These are phyloP conservation scores for Catocala fraxini DNA, from an alignment of 2,888 invertebrate genomes.

Conservation along the genomic window DNA sequence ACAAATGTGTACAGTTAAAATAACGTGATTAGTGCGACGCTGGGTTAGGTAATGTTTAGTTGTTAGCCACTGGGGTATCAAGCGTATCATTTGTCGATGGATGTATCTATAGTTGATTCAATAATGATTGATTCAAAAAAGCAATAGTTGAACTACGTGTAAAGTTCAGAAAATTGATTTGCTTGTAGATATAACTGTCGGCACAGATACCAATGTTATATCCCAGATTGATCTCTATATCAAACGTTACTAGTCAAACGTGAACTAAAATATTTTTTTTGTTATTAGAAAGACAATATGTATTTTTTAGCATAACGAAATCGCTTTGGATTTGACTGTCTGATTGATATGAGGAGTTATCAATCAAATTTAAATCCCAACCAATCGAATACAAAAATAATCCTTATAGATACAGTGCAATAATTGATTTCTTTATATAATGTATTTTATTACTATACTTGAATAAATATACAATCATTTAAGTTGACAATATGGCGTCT, in stretches of 20 bases:
- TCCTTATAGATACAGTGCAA: constrained; percentile 30
- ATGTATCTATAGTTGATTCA: constrained; percentile 20
- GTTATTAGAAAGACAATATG: constrained; percentile 60
- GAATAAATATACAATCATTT: constrained; percentile 1
- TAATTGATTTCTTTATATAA: constrained; percentile 22
- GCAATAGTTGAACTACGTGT: too few species aligned
- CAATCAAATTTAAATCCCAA: constrained; percentile 30
- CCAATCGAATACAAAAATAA: constrained; percentile 20
- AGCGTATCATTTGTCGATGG: constrained; percentile 32
- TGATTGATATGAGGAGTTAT: constrained; percentile 38
- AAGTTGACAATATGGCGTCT: constrained; percentile 23
- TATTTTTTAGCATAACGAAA: constrained; percentile 53
- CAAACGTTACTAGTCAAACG: constrained; percentile 83
- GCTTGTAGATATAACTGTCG: constrained; percentile 30
- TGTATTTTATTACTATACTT: neutral
- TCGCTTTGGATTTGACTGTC: constrained; percentile 52
- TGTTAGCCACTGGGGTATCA: constrained; percentile 42
- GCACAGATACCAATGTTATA: constrained; percentile 33
- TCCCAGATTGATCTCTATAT: constrained; percentile 75
- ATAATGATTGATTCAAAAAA: constrained; percentile 27
- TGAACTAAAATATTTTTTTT: constrained; percentile 68
- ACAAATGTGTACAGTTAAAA: constrained; percentile 49
- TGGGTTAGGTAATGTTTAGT: constrained; percentile 50
- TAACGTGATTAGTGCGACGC: constrained; percentile 45
- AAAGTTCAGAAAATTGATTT: constrained; percentile 10